Evolutionary conservation across 2,888 invertebrate genomes (phyloP), one percentile per base, ranked within the genome.

Genomic region (Crioceris asparagi): DNA sequence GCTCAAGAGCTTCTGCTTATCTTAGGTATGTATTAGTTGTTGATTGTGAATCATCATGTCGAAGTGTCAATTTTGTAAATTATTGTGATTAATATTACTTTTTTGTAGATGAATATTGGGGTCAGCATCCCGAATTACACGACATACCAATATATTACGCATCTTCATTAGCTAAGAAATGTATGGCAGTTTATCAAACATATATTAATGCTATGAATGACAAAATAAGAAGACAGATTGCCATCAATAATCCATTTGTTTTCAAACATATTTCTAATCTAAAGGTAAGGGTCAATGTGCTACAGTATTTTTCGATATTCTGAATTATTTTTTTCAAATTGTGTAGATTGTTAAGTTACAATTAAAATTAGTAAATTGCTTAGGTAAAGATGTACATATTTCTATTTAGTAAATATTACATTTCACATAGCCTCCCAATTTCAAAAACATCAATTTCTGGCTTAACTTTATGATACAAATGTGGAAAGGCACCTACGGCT

Each of bases 161-260:
- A 7, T 97, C 96, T 0, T 94, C 97, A 0, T 70, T 99, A 44
- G 98, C 98, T 31, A 98, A 98, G 68, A 98, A 98, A 64, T 99
- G 98, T 60, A 99, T 99, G 97, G 88, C 94, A 38, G 98, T 99
- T 1, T 99, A 99, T 69, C 98, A 99, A 68, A 98, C 98, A 0
- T 99, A 96, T 64, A 84, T 98, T 3, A 96, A 96, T 66, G 96
- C 97, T 0, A 99, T 99, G 98, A 99, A 99, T 65, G 94, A 97
- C 55, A 82, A 83, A 59, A 98, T 99, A 49, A 77, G 87, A 10
- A 68, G 93, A 2, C 97, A 97, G 69, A 97, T 98, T 57, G 91
- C 94, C 1, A 83, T 96, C 45, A 94, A 91, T 62, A 99, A 98
- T 70, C 98, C 98, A 0, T 99, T 98, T 67, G 88, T 97, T 2